phyloP scores from a whole-genome alignment of 64 coral and sea anemone genomes.

The Dendrophyllia cribrosa region DNA sequence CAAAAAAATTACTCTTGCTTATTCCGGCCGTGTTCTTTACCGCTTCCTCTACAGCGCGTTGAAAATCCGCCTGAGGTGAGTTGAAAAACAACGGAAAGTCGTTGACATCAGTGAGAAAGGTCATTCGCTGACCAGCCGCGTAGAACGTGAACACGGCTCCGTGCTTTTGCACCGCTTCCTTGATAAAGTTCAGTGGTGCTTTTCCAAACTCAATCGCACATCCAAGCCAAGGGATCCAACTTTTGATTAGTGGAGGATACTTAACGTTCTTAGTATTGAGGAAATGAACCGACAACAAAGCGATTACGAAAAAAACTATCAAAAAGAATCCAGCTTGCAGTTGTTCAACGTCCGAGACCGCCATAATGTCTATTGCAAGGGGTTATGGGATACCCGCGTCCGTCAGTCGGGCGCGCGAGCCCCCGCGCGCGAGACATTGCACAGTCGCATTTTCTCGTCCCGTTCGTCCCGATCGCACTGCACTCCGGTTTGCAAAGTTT shows the following conservation, averaged over 20 bases:
- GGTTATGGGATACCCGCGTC: not conserved
- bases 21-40: conserved; percentile 56
- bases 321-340: not conserved
- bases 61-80: conserved; percentile 63
- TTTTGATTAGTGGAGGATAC: conserved; percentile 50
- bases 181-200: conserved; percentile 43
- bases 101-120: conserved; percentile 55
- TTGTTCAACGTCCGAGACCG: not conserved
- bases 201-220: conserved; percentile 64
- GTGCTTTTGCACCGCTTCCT: conserved; percentile 6
- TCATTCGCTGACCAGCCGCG: conserved; percentile 60
- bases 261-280: not conserved
- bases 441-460: no score
- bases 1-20: conserved; percentile 42
- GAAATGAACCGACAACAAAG: not conserved
- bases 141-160: conserved; percentile 56
- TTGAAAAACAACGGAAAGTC: conserved; percentile 66
- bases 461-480: no score
- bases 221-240: conserved; percentile 70
- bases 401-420: no score
- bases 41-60: conserved; percentile 53
- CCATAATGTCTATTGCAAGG: not conserved
- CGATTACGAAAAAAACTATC: not conserved
- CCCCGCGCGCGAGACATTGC: no score
- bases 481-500: no score